A percentile compares a stretch with the other conserved stretches of the same genome.
Conservation (phyloP, 2,888 invertebrate genomes). For the Stenodera caucasica region DNA sequence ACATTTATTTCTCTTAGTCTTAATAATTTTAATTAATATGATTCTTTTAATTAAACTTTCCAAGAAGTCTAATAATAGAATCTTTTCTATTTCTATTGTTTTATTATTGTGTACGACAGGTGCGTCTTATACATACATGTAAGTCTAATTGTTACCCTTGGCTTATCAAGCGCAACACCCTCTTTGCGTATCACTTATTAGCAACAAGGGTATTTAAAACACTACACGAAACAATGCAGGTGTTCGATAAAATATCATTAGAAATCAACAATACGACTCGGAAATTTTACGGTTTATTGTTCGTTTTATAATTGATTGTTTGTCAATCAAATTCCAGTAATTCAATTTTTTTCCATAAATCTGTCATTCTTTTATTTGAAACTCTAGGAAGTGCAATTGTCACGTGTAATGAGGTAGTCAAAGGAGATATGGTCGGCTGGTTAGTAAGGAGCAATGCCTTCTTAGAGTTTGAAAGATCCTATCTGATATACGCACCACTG, state of each 20-base stretch:
- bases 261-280: neutral
- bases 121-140: neutral
- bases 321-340: too few species aligned
- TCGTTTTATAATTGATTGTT: too few species aligned
- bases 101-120: neutral
- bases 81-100: neutral
- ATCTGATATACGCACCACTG: constrained; percentile 45
- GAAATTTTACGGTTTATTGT: too few species aligned
- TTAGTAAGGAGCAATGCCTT: constrained; percentile 49
- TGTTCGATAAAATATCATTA: neutral
- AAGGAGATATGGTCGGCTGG: constrained; percentile 52
- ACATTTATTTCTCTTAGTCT: neutral
- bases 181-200: constrained; percentile 8
- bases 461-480: constrained; percentile 35
- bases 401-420: constrained; percentile 52
- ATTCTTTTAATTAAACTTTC: too few species aligned
- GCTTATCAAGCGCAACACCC: constrained; percentile 39
- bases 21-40: neutral
- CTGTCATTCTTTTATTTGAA: too few species aligned
- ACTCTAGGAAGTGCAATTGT: constrained; percentile 43
- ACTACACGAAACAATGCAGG: constrained; percentile 10
- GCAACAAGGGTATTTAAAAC: constrained; percentile 17
- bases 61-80: neutral
- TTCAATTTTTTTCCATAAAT: too few species aligned
- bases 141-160: constrained; percentile 34